Base-by-base conservation (phyloP, 2,888 invertebrate species). In the Zonitis immaculata region DNA sequence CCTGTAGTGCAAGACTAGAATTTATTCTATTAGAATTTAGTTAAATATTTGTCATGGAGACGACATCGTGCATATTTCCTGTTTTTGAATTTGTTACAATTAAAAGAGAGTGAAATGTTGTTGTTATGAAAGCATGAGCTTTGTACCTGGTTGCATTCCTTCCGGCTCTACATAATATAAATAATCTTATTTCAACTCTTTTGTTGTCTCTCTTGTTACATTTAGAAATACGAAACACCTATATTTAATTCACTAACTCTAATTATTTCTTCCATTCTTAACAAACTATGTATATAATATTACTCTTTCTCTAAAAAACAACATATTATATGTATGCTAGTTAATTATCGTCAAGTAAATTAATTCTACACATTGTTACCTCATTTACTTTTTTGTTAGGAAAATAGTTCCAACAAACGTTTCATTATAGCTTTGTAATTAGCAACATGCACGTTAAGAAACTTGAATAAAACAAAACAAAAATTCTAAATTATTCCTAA, bases 131-230 rank as follows among this genome's bases (percentile, higher is more conserved):
- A 35, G 46, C 28, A 42, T 45, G 49, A 46, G 51, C 51, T 50
- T 57, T 57, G 54, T 52, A 49, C 53, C 59, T 63, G 62, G 62
- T 59, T 65, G 64, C 57, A 54, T 65, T 66, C 64, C 66, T 65
- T 66, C 65, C 62, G 64, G 66, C 59, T 57, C 61, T 59, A 65
- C 62, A 55, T 61, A 64, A 63, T 62, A 66, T 66, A 65, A 66
- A 66, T 66, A 66, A 66, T 66, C 64, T 64, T 60, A 62, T n/a
- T n/a, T n/a, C n/a, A n/a, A n/a, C n/a, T n/a, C 63, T 60, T 64
- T 62, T 65, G 59, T 63, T 60, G 58, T 54, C 64, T 59, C 62
- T 65, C n/a, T n/a, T n/a, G 66, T 66, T 66, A 56, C 56, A 59
- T 64, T 63, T 60, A n/a, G 59, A 63, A 63, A 64, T 62, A 64